Percentiles rank a stretch among this genome's conserved stretches.
These are phyloP conservation scores for Bradynema listronoti DNA, from an alignment of 1,140 invertebrate species.

Conservation along the genomic window DNA sequence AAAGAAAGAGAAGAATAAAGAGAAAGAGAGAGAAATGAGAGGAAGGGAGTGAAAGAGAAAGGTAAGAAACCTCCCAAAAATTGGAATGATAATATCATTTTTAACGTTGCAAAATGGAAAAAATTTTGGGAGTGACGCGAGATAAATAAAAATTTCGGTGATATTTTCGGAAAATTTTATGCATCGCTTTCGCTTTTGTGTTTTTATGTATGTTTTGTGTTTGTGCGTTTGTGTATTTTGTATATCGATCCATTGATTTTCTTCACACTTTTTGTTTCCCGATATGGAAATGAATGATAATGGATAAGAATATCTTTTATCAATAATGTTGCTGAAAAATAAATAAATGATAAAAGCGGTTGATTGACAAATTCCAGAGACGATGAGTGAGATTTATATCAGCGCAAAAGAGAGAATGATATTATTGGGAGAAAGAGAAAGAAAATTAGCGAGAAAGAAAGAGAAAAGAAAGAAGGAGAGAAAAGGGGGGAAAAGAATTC, in stretches of 20 bases:
- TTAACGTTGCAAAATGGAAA: neutral
- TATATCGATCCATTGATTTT: neutral
- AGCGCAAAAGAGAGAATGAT: neutral
- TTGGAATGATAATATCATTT: neutral
- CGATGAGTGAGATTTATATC: neutral
- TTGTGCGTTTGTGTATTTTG: too few species aligned
- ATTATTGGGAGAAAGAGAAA: neutral
- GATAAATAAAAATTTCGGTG: too few species aligned
- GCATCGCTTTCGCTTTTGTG: too few species aligned
- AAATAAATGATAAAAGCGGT: neutral
- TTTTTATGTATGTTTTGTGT: too few species aligned
- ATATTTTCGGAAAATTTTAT: too few species aligned
- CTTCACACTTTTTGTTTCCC: neutral
- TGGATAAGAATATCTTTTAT: too few species aligned
- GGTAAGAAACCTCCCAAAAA: neutral
- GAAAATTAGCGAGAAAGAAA: neutral
- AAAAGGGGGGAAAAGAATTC: neutral
- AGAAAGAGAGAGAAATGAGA: neutral
- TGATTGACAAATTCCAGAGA: neutral
- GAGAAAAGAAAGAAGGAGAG: neutral
- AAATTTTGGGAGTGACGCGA: too few species aligned
- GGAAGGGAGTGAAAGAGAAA: neutral
- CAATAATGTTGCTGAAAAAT: neutral
- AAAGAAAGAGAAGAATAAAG: neutral
- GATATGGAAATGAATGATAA: too few species aligned